Evolutionary conservation across 2,888 invertebrate genomes (phyloP).

Genomic region (Andrena bicolor): DNA sequence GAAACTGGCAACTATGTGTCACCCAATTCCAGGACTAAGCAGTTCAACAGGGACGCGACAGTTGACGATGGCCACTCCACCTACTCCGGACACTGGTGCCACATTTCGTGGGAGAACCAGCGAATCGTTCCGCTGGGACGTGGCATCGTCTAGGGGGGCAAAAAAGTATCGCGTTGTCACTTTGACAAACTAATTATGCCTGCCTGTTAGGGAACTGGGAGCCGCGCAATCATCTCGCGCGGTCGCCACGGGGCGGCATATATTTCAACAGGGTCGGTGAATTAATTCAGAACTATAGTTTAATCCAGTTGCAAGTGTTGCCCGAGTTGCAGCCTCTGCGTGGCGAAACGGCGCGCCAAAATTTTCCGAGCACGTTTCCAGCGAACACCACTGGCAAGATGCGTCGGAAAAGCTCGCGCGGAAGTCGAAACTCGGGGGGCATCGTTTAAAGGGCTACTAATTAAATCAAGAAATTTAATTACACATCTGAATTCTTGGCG

Average conservation of each 20-base stretch:
- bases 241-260: conserved; percentile 11
- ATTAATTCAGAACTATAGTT: conserved; percentile 62
- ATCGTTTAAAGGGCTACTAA: too few relatives aligned
- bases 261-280: conserved; percentile 49
- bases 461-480: too few relatives aligned
- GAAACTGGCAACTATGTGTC: background rate
- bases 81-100: background rate
- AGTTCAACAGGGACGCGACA: background rate
- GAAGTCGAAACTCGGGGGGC: too few relatives aligned
- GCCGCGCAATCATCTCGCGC: conserved; percentile 41
- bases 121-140: conserved; percentile 46
- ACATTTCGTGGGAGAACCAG: conserved; percentile 20
- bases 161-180: conserved; percentile 53
- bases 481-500: too few relatives aligned
- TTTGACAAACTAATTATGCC: conserved; percentile 58
- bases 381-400: background rate
- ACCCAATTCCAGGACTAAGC: background rate
- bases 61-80: background rate
- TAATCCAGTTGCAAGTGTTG: conserved; percentile 56
- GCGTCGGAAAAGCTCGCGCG: too few relatives aligned
- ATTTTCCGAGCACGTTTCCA: conserved; percentile 16
- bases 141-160: background rate
- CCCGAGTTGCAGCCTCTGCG: conserved; percentile 26
- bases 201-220: conserved; percentile 10
- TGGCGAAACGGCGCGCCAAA: background rate